phyloP scores from a whole-genome alignment of 37 sponge, comb jelly and placozoan genomes.

The Cladorhizidae sp. region DNA sequence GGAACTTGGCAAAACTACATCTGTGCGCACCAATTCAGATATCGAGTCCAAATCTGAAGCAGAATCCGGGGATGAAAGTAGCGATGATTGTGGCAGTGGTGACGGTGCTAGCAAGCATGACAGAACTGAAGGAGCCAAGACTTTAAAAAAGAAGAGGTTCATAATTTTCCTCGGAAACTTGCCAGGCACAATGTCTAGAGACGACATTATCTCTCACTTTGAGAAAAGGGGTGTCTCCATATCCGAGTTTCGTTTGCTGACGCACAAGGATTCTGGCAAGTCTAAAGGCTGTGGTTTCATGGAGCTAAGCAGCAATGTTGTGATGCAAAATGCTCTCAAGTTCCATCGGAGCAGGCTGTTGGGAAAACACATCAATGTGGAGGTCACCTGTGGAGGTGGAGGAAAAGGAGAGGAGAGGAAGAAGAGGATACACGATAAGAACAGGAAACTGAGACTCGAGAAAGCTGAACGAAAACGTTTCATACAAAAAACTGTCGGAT shows the following conservation, averaged over 20 bases:
- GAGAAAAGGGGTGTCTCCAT: conserved; percentile 42
- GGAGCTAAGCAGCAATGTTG: conserved; percentile 51
- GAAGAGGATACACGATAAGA: conserved; percentile 72
- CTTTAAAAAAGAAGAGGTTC: conserved; percentile 33
- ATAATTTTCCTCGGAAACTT: conserved; percentile 76
- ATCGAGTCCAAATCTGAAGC: not conserved
- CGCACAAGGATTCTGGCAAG: conserved; percentile 52
- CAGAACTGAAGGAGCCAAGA: not conserved
- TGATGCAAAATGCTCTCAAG: conserved; percentile 82
- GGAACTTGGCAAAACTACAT: not conserved
- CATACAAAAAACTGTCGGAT: not conserved
- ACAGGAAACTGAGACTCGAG: conserved; percentile 35
- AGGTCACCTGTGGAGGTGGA: conserved; percentile 95
- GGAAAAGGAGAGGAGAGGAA: conserved; percentile 70
- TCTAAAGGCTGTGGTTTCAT: conserved; percentile 78
- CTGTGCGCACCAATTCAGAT: too few relatives aligned
- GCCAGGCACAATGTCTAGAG: conserved; percentile 49
- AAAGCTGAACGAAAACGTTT: not conserved
- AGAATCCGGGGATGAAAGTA: not conserved
- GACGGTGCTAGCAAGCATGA: not conserved
- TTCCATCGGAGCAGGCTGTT: conserved; percentile 70
- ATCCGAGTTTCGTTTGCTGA: conserved; percentile 50
- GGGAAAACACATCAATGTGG: conserved; percentile 82
- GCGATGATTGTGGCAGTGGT: not conserved
- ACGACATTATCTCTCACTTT: conserved; percentile 64